Evolutionary conservation across 2,888 invertebrate species (phyloP).

Genomic region (Eupithecia insigniata): DNA sequence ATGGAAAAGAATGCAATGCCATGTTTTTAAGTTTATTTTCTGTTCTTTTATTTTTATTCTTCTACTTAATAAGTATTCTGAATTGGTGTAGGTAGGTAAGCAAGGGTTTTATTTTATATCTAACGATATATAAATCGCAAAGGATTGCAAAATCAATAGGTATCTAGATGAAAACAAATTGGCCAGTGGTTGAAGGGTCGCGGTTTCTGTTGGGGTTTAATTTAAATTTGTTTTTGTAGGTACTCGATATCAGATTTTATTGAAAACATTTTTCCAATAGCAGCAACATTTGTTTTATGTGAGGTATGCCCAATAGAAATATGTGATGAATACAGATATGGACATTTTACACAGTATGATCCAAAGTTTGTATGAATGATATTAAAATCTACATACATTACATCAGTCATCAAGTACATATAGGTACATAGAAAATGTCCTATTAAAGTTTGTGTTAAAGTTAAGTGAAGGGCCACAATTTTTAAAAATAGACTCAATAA

Average conservation of each 20-base stretch:
- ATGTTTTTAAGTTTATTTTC: neutral
- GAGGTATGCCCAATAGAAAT: neutral
- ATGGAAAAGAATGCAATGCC: neutral
- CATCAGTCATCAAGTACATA: too few species aligned
- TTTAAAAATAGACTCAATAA: too few species aligned
- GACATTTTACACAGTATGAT: neutral
- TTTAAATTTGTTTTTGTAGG: constrained; percentile 64
- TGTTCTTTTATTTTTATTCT: neutral
- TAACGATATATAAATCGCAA: constrained; percentile 48
- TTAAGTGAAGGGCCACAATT: too few species aligned
- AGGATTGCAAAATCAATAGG: constrained; percentile 68
- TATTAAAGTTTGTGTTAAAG: neutral
- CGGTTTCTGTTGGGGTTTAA: constrained; percentile 75
- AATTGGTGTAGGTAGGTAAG: neutral
- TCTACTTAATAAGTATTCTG: neutral
- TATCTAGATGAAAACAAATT: constrained; percentile 66
- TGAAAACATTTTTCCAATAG: constrained; percentile 15
- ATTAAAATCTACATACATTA: too few species aligned
- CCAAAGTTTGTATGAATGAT: neutral
- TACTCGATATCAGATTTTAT: constrained; percentile 50
- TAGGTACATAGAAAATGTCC: neutral
- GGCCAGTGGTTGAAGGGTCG: constrained; percentile 67
- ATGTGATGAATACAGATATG: neutral
- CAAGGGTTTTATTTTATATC: neutral
- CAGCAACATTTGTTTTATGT: neutral